Evolutionary conservation across 1,140 invertebrate genomes (phyloP).

Genomic region (Caenorhabditis briggsae): DNA sequence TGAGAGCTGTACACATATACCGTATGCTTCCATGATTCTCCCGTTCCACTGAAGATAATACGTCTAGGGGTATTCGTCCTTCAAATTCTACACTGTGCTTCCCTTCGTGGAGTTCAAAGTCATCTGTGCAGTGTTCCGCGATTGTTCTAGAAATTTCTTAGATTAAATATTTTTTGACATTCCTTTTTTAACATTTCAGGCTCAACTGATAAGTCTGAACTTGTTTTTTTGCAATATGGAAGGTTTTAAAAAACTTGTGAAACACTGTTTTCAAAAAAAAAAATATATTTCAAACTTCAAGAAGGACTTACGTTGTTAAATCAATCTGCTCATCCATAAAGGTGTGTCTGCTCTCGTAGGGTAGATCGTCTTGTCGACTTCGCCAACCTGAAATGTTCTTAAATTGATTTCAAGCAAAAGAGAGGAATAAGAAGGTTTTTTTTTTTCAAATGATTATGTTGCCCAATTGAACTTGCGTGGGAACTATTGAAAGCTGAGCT

Average conservation of each 20-base stretch:
- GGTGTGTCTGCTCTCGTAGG: conserved; percentile 60
- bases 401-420: background rate
- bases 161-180: too few species aligned
- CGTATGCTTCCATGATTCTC: conserved; percentile 59
- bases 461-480: too few species aligned
- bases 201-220: too few species aligned
- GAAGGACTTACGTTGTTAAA: conserved; percentile 56
- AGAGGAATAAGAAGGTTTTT: background rate
- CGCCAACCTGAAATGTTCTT: conserved; percentile 49
- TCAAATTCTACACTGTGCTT: conserved; percentile 56
- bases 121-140: conserved; percentile 58
- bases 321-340: conserved; percentile 61
- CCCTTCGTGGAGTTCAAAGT: conserved; percentile 55
- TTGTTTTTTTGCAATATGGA: too few species aligned
- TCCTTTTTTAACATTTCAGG: too few species aligned
- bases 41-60: conserved; percentile 41
- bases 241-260: too few species aligned
- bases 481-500: too few species aligned
- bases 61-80: conserved; percentile 47
- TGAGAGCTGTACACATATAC: conserved; percentile 62
- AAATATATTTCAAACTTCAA: too few species aligned
- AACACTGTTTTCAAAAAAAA: too few species aligned
- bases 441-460: background rate
- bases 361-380: conserved; percentile 50
- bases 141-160: conserved; percentile 4